Base-by-base conservation (phyloP, 1,140 invertebrate species). In the Eriosoma lanigerum region DNA sequence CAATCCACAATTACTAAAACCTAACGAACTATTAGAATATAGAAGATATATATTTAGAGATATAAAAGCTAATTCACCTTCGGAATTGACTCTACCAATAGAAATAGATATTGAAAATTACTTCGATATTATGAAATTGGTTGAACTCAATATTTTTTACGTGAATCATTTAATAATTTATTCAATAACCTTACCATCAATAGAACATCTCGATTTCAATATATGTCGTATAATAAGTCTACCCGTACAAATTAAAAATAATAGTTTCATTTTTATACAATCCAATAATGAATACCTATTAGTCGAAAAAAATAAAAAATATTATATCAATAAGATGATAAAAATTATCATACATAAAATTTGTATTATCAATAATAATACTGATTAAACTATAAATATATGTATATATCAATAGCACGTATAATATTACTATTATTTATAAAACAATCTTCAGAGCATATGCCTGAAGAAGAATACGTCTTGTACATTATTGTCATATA, bases 231-330 rank as follows among this genome's bases (percentile, higher is more conserved):
- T n/a, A n/a, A 4, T 58, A 1, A 58, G 24, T 26, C 29, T 60
- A 60, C 58, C 58, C 1, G 58, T 60, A 26, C 26, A 60, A 1
- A 1, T 60, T 1, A 60, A 60, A 29, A 60, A 29, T 6, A 60
- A 60, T 19, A 29, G 19, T 19, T 60, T 60, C 29, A 60, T 60
- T 29, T 60, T 60, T 19, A 60, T 60, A 60, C 58, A 29, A 60
- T 60, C 58, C 4, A 0, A 24, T 0, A 9, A 29, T n/a, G 26
- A 60, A 17, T 60, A 29, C 10, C 10, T 60, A 60, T 8, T 24
- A 3, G 12, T 58, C 12, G 21, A 58, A 58, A 58, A 58, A 13
- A 58, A 58, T 26, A 26, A 56, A 58, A n/a, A 58, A 1, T 58
- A 24, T 21, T 58, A 58, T 12, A n/a, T n/a, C n/a, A n/a, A n/a